Percentiles rank a stretch among this genome's conserved stretches.
Conservation (phyloP, 2,113 vertebrate species). For the Poeciliopsis occidentalis region DNA sequence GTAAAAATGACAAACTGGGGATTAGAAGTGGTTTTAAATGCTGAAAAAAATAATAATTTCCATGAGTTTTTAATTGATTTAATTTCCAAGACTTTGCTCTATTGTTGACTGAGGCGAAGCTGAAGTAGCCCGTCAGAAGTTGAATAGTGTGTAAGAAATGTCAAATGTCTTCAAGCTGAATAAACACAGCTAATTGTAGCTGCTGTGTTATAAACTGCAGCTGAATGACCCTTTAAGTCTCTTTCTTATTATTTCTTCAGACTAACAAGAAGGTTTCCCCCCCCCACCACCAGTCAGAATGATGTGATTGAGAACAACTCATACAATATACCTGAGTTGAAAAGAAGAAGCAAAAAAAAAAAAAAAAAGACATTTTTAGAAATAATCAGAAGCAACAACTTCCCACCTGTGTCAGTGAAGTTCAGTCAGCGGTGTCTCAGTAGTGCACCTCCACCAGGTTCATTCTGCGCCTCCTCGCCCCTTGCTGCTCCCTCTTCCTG, state of each 20-base stretch:
- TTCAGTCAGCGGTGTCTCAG: conserved; percentile 50
- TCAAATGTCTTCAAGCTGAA: not conserved
- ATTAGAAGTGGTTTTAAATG: not conserved
- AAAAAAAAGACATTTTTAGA: not conserved
- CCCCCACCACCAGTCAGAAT: not conserved
- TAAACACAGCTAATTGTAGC: not conserved
- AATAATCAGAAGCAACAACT: not conserved
- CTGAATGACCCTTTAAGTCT: not conserved
- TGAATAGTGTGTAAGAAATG: not conserved
- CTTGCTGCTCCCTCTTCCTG: conserved; percentile 36
- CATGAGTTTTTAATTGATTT: too few species aligned
- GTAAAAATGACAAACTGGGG: not conserved
- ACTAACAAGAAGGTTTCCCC: not conserved
- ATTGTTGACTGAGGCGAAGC: not conserved
- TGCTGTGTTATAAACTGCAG: not conserved
- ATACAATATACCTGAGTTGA: not conserved
- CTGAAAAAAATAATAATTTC: too few species aligned
- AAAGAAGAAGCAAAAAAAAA: not conserved
- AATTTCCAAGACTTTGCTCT: not conserved
- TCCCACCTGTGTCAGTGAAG: conserved; percentile 50
- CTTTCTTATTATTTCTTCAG: not conserved
- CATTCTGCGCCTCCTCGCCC: conserved; percentile 51
- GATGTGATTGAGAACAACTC: not conserved
- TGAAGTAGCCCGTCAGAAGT: not conserved
- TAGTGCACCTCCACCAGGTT: conserved; percentile 34